Percentiles rank a stretch among this genome's conserved stretches.
phyloP scores from a whole-genome alignment of 1,140 invertebrate species.

The Bombus breviceps region DNA sequence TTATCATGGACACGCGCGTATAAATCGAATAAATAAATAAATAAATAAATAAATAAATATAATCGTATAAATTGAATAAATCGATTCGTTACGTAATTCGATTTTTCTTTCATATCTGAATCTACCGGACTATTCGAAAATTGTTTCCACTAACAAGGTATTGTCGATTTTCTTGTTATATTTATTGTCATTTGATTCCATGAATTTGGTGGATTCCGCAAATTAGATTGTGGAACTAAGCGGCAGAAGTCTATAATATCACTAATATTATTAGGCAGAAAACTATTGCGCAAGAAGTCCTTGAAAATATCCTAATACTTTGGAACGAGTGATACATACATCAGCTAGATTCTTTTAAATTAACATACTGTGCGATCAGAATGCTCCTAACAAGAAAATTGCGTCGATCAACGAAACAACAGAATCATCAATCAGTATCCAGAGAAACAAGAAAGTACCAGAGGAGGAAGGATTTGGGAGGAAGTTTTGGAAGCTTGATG shows the following conservation, averaged over 20 bases:
- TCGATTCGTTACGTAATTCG: background rate
- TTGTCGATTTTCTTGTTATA: background rate
- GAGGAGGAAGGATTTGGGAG: slow-evolving; percentile 13
- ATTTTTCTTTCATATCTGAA: background rate
- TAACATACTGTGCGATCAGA: slow-evolving; percentile 49
- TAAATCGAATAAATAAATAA: no score
- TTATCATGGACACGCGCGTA: no score
- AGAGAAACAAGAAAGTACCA: background rate
- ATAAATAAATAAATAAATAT: no score
- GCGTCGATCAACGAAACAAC: slow-evolving; percentile 36
- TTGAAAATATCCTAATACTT: background rate
- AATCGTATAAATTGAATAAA: background rate
- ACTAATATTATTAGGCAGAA: no score
- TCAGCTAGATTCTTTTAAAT: slow-evolving; percentile 38
- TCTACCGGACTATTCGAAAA: background rate
- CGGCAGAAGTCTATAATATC: no score
- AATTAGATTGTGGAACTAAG: background rate
- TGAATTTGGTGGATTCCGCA: background rate
- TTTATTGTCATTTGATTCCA: background rate
- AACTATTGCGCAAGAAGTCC: no score
- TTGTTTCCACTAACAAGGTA: background rate
- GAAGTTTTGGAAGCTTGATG: slow-evolving; percentile 61
- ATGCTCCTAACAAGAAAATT: slow-evolving; percentile 23
- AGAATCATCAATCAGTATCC: slow-evolving; percentile 64
- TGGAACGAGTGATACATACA: background rate